phyloP scores from a whole-genome alignment of 2,113 vertebrate species.

The Burhinus bistriatus region DNA sequence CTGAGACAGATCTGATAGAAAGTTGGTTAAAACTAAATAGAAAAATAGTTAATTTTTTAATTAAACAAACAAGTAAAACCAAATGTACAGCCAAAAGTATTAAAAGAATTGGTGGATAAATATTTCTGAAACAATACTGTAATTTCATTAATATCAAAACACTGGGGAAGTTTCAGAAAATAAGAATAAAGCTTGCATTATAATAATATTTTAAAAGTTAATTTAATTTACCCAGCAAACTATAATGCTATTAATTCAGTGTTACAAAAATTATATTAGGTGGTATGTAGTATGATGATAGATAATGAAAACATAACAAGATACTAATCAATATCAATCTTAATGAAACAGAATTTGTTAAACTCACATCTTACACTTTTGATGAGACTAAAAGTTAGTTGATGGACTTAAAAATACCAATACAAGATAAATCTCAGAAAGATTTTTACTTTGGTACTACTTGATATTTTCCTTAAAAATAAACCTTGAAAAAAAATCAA shows the following conservation, averaged over 20 bases:
- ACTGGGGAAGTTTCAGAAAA: not conserved
- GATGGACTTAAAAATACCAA: not conserved
- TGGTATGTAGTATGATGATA: not conserved
- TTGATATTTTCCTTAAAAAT: not conserved
- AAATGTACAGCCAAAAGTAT: not conserved
- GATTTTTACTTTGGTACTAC: not conserved
- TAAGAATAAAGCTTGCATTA: not conserved
- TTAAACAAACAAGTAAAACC: not conserved
- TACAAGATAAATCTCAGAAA: not conserved
- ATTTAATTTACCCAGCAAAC: not conserved
- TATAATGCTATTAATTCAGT: not conserved
- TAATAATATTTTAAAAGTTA: not conserved
- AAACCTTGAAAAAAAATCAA: not conserved
- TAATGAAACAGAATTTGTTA: not conserved
- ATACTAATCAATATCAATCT: not conserved
- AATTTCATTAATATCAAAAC: not conserved
- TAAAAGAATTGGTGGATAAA: not conserved
- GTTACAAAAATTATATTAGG: not conserved
- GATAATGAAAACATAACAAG: not conserved
- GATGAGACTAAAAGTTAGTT: not conserved
- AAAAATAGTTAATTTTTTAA: not conserved
- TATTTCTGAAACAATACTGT: not conserved
- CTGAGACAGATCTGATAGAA: not conserved
- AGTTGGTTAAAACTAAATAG: not conserved
- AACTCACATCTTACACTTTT: not conserved